Base-by-base conservation (phyloP, 2,113 vertebrate species). In the Gasterosteus aculeatus region DNA sequence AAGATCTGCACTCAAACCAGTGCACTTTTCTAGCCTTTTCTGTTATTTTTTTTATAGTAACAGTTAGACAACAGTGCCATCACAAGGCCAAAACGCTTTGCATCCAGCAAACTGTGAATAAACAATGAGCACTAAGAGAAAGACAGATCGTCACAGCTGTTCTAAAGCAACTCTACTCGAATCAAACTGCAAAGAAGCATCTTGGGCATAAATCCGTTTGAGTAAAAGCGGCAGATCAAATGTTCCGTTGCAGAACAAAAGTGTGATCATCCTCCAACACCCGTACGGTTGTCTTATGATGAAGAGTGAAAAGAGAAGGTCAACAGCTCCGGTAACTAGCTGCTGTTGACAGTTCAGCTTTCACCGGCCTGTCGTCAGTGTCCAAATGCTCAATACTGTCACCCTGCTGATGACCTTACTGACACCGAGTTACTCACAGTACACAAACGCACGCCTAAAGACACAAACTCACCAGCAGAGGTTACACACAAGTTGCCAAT, bases 291-390 rank as follows among this genome's bases (percentile, higher is more conserved):
- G 80, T 22, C 72, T 84, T 8, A 69, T 70, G 69, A 77, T 31
- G 78, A 74, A 39, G 57, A 78, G 77, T 73, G 79, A 83, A 84
- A 51, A 72, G 78, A 82, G 81, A 60, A 57, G 68, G 59, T 78
- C 83, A 68, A 57, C 83, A 68, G 49, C 80, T 83, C 69, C 12
- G 19, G 14, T 89, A 91, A 92, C 80, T 49, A 89, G 61, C 56
- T 81, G 78, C 83, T 91, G 91, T 57, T 90, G 89, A 90, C 91
- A 92, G 89, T 67, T 82, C 14, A 31, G 68, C 83, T 89, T 80
- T 82, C 81, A 82, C 3, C 61, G 54, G 78, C 58, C 71, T 69
- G 72, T 84, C 80, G 84, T 83, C 90, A 54, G 29, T 26, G 67
- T 74, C 78, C 61, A 1, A 7, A 38, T 38, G 7, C 35, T 38